Conservation (phyloP, 2,113 vertebrate genomes). For the Callospermophilus lateralis region DNA sequence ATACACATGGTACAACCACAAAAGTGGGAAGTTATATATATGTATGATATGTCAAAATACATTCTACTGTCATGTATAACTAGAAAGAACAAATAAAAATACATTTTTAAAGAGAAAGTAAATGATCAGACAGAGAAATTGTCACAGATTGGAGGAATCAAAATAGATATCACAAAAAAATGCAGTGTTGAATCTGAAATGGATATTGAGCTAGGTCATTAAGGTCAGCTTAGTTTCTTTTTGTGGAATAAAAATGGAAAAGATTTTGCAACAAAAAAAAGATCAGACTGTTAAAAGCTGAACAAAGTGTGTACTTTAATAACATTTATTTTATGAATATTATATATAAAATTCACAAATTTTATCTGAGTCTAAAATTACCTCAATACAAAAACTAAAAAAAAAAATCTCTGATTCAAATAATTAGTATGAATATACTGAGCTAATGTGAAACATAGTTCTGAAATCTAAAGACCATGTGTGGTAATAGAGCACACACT, state of each 20-base stretch:
- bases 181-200: background rate
- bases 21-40: no score
- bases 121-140: background rate
- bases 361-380: background rate
- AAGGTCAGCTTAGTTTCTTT: no score
- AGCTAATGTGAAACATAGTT: constrained; percentile 5
- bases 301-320: background rate
- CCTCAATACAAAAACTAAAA: constrained; percentile 15
- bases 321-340: background rate
- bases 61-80: no score
- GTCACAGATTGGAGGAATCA: background rate
- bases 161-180: background rate
- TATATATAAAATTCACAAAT: background rate
- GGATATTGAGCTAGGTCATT: background rate
- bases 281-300: background rate
- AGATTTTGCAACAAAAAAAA: no score
- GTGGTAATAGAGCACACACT: constrained; percentile 67
- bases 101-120: no score
- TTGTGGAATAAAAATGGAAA: no score
- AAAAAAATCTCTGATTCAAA: background rate
- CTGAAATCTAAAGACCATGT: constrained; percentile 70
- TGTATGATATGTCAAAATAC: no score
- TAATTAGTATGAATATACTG: constrained; percentile 59
- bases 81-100: no score
- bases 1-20: no score